A percentile compares a stretch with the other conserved stretches of the same genome.
phyloP scores from a whole-genome alignment of 2,113 vertebrate species.

The Percopsis transmontana region DNA sequence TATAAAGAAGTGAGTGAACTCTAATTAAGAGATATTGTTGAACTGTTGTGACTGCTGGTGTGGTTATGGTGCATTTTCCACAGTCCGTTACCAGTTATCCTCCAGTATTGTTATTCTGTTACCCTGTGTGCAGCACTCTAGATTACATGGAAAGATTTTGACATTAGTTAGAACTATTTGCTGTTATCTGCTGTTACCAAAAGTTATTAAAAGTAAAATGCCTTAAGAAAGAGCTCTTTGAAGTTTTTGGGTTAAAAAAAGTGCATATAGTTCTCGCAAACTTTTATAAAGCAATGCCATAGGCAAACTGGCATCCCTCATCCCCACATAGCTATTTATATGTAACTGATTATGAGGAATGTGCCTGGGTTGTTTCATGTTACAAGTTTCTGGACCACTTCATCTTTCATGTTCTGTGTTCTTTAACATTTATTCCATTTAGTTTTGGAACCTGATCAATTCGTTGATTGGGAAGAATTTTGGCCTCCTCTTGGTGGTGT shows the following conservation, averaged over 20 bases:
- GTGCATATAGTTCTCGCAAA: not conserved
- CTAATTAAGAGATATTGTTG: not conserved
- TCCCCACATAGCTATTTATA: conserved; percentile 40
- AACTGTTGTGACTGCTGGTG: not conserved
- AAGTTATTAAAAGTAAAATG: too few relatives aligned
- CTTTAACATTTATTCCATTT: conserved; percentile 38
- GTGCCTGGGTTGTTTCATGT: conserved; percentile 39
- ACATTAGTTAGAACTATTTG: too few relatives aligned
- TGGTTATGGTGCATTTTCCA: conserved; percentile 19
- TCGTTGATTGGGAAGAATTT: conserved; percentile 66
- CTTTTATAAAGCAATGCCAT: not conserved
- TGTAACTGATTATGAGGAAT: conserved; percentile 41
- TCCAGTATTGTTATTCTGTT: not conserved
- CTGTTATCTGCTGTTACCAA: too few relatives aligned
- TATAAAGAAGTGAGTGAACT: conserved; percentile 8
- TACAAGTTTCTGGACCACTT: conserved; percentile 29
- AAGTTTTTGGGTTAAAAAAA: not conserved
- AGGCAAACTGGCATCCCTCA: conserved; percentile 1
- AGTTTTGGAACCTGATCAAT: conserved; percentile 41
- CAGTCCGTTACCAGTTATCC: not conserved
- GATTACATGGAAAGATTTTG: too few relatives aligned
- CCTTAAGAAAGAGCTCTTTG: not conserved
- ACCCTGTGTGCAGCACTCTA: too few relatives aligned
- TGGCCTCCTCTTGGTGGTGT: conserved; percentile 20
- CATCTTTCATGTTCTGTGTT: conserved; percentile 47